Conservation (phyloP, 2,888 invertebrate species). For the Melanchra persicariae region DNA sequence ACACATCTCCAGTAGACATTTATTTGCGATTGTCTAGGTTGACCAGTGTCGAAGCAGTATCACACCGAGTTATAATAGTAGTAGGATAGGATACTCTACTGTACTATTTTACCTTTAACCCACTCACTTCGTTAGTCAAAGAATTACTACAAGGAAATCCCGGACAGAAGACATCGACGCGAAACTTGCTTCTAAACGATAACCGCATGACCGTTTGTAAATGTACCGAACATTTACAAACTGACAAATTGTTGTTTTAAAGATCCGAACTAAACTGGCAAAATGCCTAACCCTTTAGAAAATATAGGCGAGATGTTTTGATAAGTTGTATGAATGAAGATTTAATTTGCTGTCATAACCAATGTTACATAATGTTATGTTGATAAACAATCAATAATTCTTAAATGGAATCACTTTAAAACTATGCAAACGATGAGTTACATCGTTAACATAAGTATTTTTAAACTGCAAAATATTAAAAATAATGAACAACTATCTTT, state of each 20-base stretch:
- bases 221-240: no score
- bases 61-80: no score
- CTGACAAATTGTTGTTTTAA: no score
- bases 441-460: neutral
- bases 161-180: neutral
- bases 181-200: neutral
- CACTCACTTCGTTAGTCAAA: no score
- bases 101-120: no score
- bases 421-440: neutral
- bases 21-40: no score
- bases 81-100: no score
- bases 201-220: no score
- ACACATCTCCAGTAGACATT: no score
- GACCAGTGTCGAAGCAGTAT: no score
- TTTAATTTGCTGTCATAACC: neutral
- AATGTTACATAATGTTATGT: constrained; percentile 2
- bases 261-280: no score
- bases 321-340: no score
- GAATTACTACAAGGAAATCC: neutral
- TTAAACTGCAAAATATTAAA: constrained; percentile 1
- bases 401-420: neutral
- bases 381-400: neutral
- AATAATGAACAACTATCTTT: neutral
- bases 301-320: neutral
- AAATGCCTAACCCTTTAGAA: neutral